A percentile compares a stretch with the other conserved stretches of the same genome.
Conservation (phyloP, 2,113 vertebrate genomes). For the Channa argus region DNA sequence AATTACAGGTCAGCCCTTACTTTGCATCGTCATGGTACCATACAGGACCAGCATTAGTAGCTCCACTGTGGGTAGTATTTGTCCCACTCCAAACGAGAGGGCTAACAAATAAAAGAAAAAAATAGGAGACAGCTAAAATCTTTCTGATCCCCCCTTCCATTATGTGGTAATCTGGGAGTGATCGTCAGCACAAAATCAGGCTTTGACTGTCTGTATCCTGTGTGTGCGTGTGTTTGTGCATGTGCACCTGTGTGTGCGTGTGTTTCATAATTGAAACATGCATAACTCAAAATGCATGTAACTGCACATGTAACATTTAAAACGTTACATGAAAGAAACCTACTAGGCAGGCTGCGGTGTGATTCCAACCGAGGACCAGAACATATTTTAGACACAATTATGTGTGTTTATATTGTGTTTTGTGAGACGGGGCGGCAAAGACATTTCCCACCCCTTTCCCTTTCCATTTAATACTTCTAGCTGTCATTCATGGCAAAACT, state of each 20-base stretch:
- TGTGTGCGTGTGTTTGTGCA: slow-evolving; percentile 36
- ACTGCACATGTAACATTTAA: slow-evolving; percentile 3
- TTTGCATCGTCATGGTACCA: slow-evolving; percentile 73
- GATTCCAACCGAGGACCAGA: slow-evolving; percentile 11
- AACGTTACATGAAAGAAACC: slow-evolving; percentile 21
- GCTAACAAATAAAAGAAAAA: slow-evolving; percentile 75
- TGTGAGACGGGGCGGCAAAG: background rate
- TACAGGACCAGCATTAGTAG: slow-evolving; percentile 70
- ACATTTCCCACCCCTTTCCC: background rate
- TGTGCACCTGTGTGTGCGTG: slow-evolving; percentile 21
- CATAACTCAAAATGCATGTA: background rate
- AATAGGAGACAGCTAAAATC: slow-evolving; percentile 79
- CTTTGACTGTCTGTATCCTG: slow-evolving; percentile 64
- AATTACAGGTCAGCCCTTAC: slow-evolving; percentile 59
- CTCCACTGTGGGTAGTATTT: slow-evolving; percentile 77
- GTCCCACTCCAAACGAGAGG: slow-evolving; percentile 78
- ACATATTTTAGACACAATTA: slow-evolving; percentile 5
- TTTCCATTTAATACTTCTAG: no score
- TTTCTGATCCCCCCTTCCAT: slow-evolving; percentile 83
- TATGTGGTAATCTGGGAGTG: slow-evolving; percentile 76
- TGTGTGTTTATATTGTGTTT: background rate
- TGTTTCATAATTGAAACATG: background rate
- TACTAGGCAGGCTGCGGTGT: background rate
- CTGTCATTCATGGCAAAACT: background rate
- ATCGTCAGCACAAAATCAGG: slow-evolving; percentile 82